Percentiles rank a stretch among this genome's conserved stretches.
These are phyloP conservation scores for Paramuricea clavata DNA, from an alignment of 92 coral and sea anemone genomes.

Conservation along the genomic window DNA sequence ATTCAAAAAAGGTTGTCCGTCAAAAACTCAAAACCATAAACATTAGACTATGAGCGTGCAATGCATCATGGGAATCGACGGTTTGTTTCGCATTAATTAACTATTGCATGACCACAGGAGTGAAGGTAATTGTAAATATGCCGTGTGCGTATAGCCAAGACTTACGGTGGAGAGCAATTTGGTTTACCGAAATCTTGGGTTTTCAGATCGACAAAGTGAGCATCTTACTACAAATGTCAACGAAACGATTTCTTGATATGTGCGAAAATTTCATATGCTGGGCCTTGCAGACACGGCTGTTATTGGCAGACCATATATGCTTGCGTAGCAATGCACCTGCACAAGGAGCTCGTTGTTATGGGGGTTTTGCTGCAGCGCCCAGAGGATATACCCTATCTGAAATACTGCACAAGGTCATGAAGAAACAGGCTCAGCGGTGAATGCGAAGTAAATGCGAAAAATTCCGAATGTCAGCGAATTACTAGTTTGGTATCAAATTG, in stretches of 20 bases:
- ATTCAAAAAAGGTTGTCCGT: too few species aligned
- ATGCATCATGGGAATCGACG: too few species aligned
- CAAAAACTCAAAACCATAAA: too few species aligned
- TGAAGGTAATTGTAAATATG: conserved; percentile 35
- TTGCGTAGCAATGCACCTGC: conserved; percentile 54
- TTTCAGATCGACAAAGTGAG: conserved; percentile 1
- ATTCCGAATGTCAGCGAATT: background rate
- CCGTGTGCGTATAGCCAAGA: conserved; percentile 41
- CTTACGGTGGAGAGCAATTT: conserved; percentile 40
- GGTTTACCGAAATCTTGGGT: background rate
- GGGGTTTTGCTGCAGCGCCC: conserved; percentile 58
- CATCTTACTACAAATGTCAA: background rate
- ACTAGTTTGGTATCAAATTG: too few species aligned
- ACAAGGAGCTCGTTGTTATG: conserved; percentile 50
- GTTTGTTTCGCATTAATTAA: too few species aligned
- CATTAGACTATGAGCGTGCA: too few species aligned
- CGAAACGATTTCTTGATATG: background rate
- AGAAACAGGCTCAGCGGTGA: too few species aligned
- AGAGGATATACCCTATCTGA: conserved; percentile 17
- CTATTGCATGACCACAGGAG: too few species aligned
- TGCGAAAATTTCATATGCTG: background rate
- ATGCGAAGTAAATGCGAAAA: too few species aligned
- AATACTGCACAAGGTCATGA: too few species aligned
- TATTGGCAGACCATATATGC: background rate
- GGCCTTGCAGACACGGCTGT: background rate